Evolutionary conservation across 2,888 invertebrate genomes (phyloP).

Genomic region (Hypomecis atomaria): DNA sequence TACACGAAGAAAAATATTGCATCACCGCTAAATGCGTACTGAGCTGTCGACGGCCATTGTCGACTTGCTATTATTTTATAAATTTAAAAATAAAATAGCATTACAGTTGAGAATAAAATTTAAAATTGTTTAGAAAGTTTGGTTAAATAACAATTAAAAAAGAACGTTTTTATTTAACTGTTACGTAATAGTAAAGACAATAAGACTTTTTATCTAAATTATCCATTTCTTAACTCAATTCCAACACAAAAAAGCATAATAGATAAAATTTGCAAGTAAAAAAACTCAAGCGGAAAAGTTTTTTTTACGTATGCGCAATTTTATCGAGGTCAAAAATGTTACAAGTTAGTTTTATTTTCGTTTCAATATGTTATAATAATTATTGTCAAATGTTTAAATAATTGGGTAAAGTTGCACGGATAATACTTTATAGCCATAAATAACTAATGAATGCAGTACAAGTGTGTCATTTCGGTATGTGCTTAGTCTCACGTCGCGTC

Average conservation of each 20-base stretch:
- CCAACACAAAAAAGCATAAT: neutral
- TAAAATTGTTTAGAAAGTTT: no score
- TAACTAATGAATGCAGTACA: no score
- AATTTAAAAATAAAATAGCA: neutral
- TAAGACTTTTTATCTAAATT: no score
- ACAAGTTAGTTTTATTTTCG: neutral
- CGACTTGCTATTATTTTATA: neutral
- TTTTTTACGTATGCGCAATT: slow-evolving; percentile 7
- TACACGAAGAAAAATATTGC: slow-evolving; percentile 19
- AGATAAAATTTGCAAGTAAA: neutral
- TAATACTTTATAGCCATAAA: no score
- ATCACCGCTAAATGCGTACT: slow-evolving; percentile 23
- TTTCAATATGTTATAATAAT: no score
- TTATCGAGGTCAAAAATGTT: slow-evolving; percentile 20
- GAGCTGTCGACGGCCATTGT: slow-evolving; percentile 1
- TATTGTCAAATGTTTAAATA: neutral
- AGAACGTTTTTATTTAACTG: no score
- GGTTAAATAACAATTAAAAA: no score
- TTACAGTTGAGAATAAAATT: no score
- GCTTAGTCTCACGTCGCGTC: no score
- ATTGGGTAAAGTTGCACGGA: no score
- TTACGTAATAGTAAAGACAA: neutral
- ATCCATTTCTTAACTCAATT: no score
- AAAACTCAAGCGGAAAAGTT: slow-evolving; percentile 9
- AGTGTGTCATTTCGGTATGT: no score